phyloP scores from a whole-genome alignment of 92 coral and sea anemone species.

The Phymanthus crucifer region DNA sequence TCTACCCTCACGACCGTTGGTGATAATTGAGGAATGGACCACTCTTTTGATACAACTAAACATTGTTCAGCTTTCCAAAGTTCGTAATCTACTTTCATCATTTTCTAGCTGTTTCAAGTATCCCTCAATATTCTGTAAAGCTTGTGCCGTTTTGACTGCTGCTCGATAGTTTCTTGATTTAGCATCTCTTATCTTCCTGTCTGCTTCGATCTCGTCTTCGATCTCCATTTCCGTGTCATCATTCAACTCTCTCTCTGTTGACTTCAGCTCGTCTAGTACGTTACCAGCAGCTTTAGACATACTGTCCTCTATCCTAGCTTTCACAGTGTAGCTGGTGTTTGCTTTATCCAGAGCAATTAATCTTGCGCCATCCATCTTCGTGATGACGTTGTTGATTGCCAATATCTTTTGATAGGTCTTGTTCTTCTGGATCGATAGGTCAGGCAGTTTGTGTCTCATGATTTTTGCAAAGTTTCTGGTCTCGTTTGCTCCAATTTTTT shows the following conservation, averaged over 20 bases:
- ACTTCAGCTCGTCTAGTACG: slow-evolving; percentile 54
- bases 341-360: slow-evolving; percentile 66
- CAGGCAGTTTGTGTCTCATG: slow-evolving; percentile 55
- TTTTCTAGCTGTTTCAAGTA: slow-evolving; percentile 60
- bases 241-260: slow-evolving; percentile 66
- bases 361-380: slow-evolving; percentile 81
- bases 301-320: slow-evolving; percentile 56
- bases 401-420: slow-evolving; percentile 52
- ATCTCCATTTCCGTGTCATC: slow-evolving; percentile 64
- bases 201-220: slow-evolving; percentile 75
- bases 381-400: slow-evolving; percentile 55
- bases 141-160: slow-evolving; percentile 55
- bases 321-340: slow-evolving; percentile 43
- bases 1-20: no score
- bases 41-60: no score
- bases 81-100: slow-evolving; percentile 54
- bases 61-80: neutral
- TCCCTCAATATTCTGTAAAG: slow-evolving; percentile 60
- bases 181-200: slow-evolving; percentile 67
- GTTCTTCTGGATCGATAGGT: slow-evolving; percentile 33
- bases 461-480: slow-evolving; percentile 70
- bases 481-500: slow-evolving; percentile 65
- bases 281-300: slow-evolving; percentile 53
- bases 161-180: slow-evolving; percentile 52
- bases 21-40: no score